A percentile compares a stretch with the other conserved stretches of the same genome.
These are phyloP conservation scores for Chaetorhynchus papuensis DNA, from an alignment of 2,113 vertebrate genomes.

Conservation along the genomic window DNA sequence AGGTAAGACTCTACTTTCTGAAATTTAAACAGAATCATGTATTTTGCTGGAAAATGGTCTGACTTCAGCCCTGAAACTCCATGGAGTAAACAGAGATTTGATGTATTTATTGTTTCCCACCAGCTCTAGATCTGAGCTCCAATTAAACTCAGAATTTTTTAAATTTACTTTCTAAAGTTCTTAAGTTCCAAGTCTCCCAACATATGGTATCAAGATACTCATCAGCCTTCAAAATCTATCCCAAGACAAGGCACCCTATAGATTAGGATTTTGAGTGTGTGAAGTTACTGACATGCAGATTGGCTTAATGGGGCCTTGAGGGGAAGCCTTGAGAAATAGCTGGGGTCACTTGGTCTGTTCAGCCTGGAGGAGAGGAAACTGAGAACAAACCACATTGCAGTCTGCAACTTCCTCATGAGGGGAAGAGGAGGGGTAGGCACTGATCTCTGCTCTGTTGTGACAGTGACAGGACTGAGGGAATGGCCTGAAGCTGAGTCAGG, in stretches of 20 bases:
- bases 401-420: accelerated
- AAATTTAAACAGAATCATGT: background rate
- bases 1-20: background rate
- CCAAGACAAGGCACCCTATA: background rate
- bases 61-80: background rate
- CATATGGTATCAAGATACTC: background rate
- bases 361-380: background rate
- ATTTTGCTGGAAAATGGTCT: background rate
- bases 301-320: background rate
- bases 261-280: background rate
- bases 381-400: background rate
- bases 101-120: background rate
- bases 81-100: background rate
- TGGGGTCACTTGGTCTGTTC: background rate
- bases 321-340: background rate
- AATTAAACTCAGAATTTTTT: background rate
- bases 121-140: background rate
- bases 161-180: background rate
- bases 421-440: background rate
- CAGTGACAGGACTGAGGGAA: background rate
- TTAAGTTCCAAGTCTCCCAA: background rate
- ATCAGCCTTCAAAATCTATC: background rate
- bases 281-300: background rate
- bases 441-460: background rate
- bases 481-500: background rate